phyloP scores from a whole-genome alignment of 2,113 vertebrate genomes.

The Podilymbus podiceps region DNA sequence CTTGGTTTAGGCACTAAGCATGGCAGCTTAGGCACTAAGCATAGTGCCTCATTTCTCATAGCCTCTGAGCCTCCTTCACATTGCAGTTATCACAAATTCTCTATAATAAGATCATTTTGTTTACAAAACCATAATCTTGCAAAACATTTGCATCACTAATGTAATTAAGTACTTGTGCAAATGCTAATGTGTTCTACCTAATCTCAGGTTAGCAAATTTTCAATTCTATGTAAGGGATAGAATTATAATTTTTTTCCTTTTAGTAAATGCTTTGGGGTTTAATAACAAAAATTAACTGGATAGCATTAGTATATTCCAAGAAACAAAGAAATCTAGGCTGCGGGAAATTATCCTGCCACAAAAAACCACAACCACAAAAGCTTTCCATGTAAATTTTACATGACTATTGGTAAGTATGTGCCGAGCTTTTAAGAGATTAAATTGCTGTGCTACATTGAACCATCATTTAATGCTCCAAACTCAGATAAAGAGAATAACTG shows the following conservation, averaged over 20 bases:
- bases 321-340: slow-evolving; percentile 22
- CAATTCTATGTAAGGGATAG: slow-evolving; percentile 18
- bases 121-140: slow-evolving; percentile 70
- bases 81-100: slow-evolving; percentile 61
- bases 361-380: not conserved
- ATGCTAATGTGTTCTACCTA: slow-evolving; percentile 60
- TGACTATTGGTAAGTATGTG: not conserved
- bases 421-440: not conserved
- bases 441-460: not conserved
- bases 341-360: slow-evolving; percentile 1
- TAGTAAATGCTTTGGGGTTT: slow-evolving; percentile 29
- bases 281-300: slow-evolving; percentile 41
- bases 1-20: not conserved
- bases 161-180: slow-evolving; percentile 72
- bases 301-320: slow-evolving; percentile 12
- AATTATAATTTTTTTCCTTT: slow-evolving; percentile 47
- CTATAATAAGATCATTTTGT: slow-evolving; percentile 71
- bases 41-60: slow-evolving; percentile 25
- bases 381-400: not conserved
- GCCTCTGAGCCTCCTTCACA: slow-evolving; percentile 47
- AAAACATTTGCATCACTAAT: slow-evolving; percentile 76
- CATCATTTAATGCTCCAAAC: not conserved
- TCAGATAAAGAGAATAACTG: not conserved
- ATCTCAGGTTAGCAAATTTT: slow-evolving; percentile 67
- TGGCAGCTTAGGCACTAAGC: not conserved